Evolutionary conservation across 2,797 vertebrate species (phyloP).

Genomic region (Xiphophorus birchmanni): DNA sequence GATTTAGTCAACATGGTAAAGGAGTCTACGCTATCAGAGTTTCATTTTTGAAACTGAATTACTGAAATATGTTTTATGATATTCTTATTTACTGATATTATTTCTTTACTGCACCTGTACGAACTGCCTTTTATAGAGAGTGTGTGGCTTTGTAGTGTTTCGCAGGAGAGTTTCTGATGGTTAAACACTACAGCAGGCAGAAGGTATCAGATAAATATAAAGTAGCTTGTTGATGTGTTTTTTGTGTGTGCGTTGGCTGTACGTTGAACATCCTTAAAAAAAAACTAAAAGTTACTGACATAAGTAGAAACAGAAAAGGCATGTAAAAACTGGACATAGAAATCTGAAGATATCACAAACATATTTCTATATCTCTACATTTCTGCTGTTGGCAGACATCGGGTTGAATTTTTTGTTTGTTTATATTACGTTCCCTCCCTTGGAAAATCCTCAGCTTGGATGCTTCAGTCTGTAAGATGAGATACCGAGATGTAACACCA

Average conservation of each 20-base stretch:
- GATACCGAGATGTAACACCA: conserved; percentile 61
- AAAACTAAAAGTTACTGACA: conserved; percentile 67
- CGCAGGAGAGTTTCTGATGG: conserved; percentile 29
- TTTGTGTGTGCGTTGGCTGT: conserved; percentile 53
- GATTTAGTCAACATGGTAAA: neutral
- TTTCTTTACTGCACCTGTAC: neutral
- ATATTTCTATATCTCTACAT: conserved; percentile 63
- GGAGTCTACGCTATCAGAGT: neutral
- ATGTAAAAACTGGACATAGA: conserved; percentile 77
- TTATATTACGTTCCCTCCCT: conserved; percentile 23
- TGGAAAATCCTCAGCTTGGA: conserved; percentile 32
- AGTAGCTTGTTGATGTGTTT: conserved; percentile 16
- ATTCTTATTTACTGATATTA: conserved; percentile 1
- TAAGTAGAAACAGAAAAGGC: conserved; percentile 69
- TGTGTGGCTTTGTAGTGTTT: conserved; percentile 41
- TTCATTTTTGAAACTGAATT: neutral
- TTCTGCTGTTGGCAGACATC: conserved; percentile 59
- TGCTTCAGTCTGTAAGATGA: conserved; percentile 46
- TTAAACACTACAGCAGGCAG: conserved; percentile 62
- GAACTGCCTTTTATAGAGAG: conserved; percentile 33
- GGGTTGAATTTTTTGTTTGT: conserved; percentile 2
- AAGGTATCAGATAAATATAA: conserved; percentile 61
- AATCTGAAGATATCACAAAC: conserved; percentile 80
- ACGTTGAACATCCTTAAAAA: conserved; percentile 69
- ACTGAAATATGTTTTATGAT: neutral